Evolutionary conservation across 2,888 invertebrate species (phyloP).

Genomic region (Lumbricus terrestris): DNA sequence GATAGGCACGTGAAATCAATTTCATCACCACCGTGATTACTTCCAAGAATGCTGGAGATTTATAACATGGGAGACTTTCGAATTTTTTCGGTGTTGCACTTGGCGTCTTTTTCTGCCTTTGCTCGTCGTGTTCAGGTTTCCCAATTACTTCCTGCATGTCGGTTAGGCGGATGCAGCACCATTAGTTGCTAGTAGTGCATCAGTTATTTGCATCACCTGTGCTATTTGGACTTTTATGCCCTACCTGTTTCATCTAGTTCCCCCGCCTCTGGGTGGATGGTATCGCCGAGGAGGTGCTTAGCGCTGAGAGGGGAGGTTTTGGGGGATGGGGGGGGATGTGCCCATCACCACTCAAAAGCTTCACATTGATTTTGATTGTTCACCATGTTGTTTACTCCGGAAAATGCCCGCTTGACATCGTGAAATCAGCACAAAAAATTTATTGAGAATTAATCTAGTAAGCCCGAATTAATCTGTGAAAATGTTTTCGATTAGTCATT

Average conservation of each 20-base stretch:
- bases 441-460: too few relatives aligned
- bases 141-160: neutral
- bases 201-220: neutral
- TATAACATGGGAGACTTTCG: neutral
- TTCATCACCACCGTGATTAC: neutral
- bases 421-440: too few relatives aligned
- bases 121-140: neutral
- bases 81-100: neutral
- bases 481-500: too few relatives aligned
- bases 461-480: too few relatives aligned
- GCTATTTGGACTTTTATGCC: neutral
- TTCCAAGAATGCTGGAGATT: neutral
- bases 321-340: too few relatives aligned
- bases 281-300: too few relatives aligned
- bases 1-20: neutral
- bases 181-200: neutral
- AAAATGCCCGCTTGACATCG: too few relatives aligned
- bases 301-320: too few relatives aligned
- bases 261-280: too few relatives aligned
- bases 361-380: too few relatives aligned
- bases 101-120: neutral
- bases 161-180: neutral
- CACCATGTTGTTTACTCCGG: too few relatives aligned
- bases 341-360: too few relatives aligned
- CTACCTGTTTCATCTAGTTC: neutral